These are phyloP conservation scores for Aplysia californica DNA, from an alignment of 1,140 invertebrate genomes.

Conservation along the genomic window DNA sequence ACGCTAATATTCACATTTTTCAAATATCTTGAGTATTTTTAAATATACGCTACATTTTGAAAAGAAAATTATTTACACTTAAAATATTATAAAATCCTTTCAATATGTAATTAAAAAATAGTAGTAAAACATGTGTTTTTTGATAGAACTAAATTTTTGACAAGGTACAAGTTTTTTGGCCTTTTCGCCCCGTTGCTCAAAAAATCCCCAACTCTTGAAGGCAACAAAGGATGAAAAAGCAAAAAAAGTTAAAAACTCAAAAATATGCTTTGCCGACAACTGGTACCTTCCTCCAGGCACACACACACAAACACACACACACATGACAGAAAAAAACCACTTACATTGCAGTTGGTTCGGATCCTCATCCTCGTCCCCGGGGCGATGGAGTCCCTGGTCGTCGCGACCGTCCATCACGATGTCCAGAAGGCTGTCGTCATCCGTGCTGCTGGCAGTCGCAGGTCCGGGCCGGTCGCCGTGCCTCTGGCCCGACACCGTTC, in stretches of 20 bases:
- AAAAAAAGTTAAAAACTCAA: background rate
- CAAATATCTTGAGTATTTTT: too few relatives aligned
- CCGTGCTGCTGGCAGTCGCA: conserved; percentile 15
- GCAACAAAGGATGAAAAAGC: background rate
- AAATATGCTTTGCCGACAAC: background rate
- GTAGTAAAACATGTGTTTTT: too few relatives aligned
- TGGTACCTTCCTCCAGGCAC: background rate
- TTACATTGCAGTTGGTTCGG: background rate
- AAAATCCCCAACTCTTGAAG: background rate
- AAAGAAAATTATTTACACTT: too few relatives aligned
- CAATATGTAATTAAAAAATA: too few relatives aligned
- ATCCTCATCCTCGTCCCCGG: conserved; percentile 1
- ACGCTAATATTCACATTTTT: too few relatives aligned
- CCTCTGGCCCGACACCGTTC: conserved; percentile 9
- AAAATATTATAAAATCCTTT: too few relatives aligned
- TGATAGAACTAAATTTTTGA: too few relatives aligned
- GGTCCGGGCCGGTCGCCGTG: background rate
- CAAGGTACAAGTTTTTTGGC: too few relatives aligned
- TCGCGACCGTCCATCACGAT: conserved; percentile 37
- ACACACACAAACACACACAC: background rate
- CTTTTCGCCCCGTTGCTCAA: background rate
- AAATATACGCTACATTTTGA: background rate
- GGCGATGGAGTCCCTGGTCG: conserved; percentile 12
- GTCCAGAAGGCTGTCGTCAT: conserved; percentile 35
- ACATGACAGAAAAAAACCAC: background rate